Conservation (phyloP, 2,797 vertebrate species). For the Melanotaenia boesemani region DNA sequence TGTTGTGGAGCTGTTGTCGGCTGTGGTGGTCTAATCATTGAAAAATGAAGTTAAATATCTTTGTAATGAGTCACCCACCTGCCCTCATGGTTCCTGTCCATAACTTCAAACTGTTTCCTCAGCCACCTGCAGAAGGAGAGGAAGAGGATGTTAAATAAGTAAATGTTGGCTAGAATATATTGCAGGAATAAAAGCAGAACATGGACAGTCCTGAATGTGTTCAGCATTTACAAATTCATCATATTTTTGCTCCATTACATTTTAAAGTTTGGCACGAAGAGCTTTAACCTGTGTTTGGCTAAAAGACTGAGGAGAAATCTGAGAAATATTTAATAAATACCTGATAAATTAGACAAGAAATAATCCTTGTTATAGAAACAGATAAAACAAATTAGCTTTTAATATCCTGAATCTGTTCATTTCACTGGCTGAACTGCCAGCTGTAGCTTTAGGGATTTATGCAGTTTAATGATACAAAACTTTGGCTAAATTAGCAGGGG, state of each 20-base stretch:
- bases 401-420: too few species aligned
- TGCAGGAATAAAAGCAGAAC: not conserved
- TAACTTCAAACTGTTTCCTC: slow-evolving; percentile 87
- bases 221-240: not conserved
- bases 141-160: slow-evolving; percentile 3
- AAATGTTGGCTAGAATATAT: not conserved
- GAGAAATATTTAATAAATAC: not conserved
- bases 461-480: too few species aligned
- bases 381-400: not conserved
- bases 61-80: slow-evolving; percentile 78
- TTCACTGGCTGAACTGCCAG: too few species aligned
- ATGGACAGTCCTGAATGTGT: not conserved
- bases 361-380: not conserved
- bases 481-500: too few species aligned
- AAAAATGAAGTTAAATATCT: slow-evolving; percentile 15
- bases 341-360: not conserved
- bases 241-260: not conserved
- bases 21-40: not conserved
- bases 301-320: too few species aligned
- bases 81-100: slow-evolving; percentile 88
- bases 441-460: too few species aligned
- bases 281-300: too few species aligned
- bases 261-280: not conserved
- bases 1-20: not conserved
- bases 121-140: slow-evolving; percentile 81